These are phyloP conservation scores for Cephalopterus ornatus DNA, from an alignment of 2,113 vertebrate species.

Conservation along the genomic window DNA sequence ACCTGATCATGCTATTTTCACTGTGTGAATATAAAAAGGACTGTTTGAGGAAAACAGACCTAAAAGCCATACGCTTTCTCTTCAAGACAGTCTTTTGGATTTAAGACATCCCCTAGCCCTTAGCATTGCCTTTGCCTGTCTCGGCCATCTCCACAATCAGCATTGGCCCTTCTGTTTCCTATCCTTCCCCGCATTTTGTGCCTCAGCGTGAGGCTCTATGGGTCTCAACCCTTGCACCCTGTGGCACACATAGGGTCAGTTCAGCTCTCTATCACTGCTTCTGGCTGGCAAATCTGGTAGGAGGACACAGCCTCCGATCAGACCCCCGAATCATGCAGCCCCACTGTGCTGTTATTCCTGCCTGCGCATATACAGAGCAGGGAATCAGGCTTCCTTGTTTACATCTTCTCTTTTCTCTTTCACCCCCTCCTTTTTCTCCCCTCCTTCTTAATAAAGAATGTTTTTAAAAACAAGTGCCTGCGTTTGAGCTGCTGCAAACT, in stretches of 20 bases:
- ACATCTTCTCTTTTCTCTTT: slow-evolving; percentile 61
- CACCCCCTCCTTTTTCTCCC: background rate
- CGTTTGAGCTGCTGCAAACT: slow-evolving; percentile 18
- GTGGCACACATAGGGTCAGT: background rate
- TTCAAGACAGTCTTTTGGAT: background rate
- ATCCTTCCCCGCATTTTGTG: background rate
- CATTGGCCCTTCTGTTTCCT: background rate
- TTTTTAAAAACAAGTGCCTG: slow-evolving; percentile 67
- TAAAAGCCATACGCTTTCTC: background rate
- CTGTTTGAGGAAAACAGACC: background rate
- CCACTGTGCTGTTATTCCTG: slow-evolving; percentile 12
- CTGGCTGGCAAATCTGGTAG: background rate
- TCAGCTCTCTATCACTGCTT: background rate
- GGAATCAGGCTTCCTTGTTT: slow-evolving; percentile 60
- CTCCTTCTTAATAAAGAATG: slow-evolving; percentile 38
- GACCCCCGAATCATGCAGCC: background rate
- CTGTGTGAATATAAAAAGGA: background rate
- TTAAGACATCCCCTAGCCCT: background rate
- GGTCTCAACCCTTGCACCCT: background rate
- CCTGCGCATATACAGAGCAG: background rate
- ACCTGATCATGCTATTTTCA: background rate
- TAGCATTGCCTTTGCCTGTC: background rate
- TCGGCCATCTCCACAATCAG: background rate
- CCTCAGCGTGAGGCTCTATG: background rate
- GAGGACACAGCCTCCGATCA: background rate